These are phyloP conservation scores for Molossus molossus DNA, from an alignment of 2,797 vertebrate genomes.

Conservation along the genomic window DNA sequence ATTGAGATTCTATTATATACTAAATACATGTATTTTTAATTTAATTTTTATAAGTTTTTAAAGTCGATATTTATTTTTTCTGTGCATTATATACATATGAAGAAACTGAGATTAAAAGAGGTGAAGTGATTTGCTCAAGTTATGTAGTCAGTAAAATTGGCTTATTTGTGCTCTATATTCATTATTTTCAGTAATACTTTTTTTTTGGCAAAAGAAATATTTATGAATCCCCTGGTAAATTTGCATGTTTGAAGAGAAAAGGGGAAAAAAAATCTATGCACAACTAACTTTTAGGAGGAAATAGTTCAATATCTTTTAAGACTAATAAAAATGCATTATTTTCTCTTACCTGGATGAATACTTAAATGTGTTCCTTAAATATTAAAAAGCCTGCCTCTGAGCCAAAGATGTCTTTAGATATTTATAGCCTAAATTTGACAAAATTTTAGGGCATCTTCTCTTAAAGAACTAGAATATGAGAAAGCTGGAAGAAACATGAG, in stretches of 20 bases:
- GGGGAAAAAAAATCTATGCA: neutral
- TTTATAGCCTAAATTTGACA: neutral
- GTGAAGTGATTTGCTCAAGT: neutral
- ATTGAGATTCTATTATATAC: neutral
- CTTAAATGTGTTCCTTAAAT: neutral
- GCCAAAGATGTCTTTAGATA: neutral
- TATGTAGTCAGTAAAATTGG: neutral
- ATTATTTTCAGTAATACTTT: neutral
- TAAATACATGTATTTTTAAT: neutral
- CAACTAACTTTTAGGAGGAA: neutral
- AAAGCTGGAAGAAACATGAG: neutral
- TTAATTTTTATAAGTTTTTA: constrained; percentile 3
- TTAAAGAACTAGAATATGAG: neutral
- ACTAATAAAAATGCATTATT: neutral
- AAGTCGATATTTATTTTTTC: neutral
- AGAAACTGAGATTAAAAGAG: neutral
- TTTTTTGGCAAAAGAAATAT: neutral
- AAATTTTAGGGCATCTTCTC: neutral
- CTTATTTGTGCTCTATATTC: neutral
- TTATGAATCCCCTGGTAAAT: neutral
- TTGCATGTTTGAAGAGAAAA: constrained; percentile 51
- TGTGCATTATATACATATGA: neutral
- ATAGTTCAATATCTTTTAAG: constrained; percentile 12
- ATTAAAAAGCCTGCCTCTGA: neutral
- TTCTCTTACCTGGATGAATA: neutral